Conservation (phyloP, 2,113 vertebrate species). For the Geococcyx californianus region DNA sequence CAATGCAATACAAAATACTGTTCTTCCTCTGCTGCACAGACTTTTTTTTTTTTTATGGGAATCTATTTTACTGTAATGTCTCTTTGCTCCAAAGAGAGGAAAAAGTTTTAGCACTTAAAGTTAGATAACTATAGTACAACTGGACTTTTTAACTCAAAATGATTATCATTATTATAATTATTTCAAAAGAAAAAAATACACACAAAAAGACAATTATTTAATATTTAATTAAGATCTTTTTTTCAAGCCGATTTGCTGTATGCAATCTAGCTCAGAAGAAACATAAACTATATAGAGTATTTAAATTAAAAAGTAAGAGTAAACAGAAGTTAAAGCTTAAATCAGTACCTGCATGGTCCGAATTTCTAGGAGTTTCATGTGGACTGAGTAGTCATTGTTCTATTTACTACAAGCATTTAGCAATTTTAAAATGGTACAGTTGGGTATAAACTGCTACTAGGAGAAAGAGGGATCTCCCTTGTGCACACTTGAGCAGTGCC, state of each 20-base stretch:
- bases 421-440: background rate
- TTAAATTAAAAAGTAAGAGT: background rate
- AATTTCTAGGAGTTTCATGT: background rate
- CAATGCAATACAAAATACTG: background rate
- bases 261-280: background rate
- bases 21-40: background rate
- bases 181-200: background rate
- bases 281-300: background rate
- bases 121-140: background rate
- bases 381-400: background rate
- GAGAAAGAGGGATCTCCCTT: background rate
- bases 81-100: background rate
- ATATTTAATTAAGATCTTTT: background rate
- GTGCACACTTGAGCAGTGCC: accelerated
- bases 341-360: background rate
- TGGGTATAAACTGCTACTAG: background rate
- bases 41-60: background rate
- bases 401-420: background rate
- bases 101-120: background rate
- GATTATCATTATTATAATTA: background rate
- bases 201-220: background rate
- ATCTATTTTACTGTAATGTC: background rate
- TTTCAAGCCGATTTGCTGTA: background rate
- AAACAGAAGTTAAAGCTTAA: background rate
- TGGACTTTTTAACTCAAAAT: background rate